Conservation (phyloP, 2,888 invertebrate genomes). For the Caenorhabditis sp. region DNA sequence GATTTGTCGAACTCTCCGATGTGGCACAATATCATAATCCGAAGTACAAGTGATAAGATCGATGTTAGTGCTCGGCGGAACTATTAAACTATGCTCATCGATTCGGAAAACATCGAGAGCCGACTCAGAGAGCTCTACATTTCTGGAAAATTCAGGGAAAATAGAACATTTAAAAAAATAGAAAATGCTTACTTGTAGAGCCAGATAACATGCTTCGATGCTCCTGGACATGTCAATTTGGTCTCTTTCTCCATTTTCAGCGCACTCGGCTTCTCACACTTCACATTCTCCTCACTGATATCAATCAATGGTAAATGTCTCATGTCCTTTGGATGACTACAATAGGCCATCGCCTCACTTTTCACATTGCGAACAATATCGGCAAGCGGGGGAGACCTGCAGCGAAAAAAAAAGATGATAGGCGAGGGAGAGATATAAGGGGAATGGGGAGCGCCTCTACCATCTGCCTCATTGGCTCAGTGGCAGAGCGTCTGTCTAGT, state of each 20-base stretch:
- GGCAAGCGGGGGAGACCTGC: constrained; percentile 15
- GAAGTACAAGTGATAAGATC: constrained; percentile 18
- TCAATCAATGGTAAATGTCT: constrained; percentile 19
- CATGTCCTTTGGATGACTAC: constrained; percentile 40
- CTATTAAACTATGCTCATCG: constrained; percentile 11
- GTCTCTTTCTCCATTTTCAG: constrained; percentile 23
- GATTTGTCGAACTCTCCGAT: constrained; percentile 31
- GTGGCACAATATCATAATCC: constrained; percentile 26
- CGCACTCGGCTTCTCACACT: constrained; percentile 16
- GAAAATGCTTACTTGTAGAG: constrained; percentile 25
- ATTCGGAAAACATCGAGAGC: constrained; percentile 26
- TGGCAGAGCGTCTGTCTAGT: constrained; percentile 71
- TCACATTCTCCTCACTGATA: constrained; percentile 8
- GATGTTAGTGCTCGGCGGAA: constrained; percentile 18
- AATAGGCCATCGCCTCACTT: constrained; percentile 24
- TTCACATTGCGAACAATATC: constrained; percentile 15
- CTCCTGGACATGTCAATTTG: constrained; percentile 12
- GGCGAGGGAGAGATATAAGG: neutral
- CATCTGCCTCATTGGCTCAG: constrained; percentile 67
- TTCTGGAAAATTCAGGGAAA: constrained; percentile 11
- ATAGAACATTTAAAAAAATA: neutral
- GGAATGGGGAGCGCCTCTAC: neutral
- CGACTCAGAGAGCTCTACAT: constrained; percentile 22
- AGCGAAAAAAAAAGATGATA: constrained; percentile 5
- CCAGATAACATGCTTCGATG: constrained; percentile 18